A percentile compares a stretch with the other conserved stretches of the same genome.
These are phyloP conservation scores for Luidia sarsii DNA, from an alignment of 53 echinoderm and acorn worm species.

Conservation along the genomic window DNA sequence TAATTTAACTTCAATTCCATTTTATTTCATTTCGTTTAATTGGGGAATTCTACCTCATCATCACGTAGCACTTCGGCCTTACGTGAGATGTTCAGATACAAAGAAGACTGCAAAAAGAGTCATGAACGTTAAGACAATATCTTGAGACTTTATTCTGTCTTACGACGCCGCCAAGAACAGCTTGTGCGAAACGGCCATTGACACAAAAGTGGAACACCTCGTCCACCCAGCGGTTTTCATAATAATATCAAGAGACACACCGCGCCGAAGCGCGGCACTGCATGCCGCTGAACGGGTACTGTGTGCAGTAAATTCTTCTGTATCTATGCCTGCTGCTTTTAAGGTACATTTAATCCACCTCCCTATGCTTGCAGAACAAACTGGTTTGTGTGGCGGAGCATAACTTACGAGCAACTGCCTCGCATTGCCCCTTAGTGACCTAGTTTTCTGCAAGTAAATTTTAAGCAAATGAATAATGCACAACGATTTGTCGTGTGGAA, in stretches of 20 bases:
- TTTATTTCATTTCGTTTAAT: neutral
- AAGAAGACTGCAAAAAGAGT: neutral
- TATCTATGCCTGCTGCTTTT: neutral
- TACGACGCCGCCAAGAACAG: no score
- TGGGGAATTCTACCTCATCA: constrained; percentile 1
- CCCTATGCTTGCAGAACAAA: no score
- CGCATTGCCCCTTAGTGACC: no score
- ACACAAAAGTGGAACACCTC: constrained; percentile 12
- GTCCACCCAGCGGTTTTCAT: constrained; percentile 23
- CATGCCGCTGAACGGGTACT: constrained; percentile 4
- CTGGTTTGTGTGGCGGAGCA: no score
- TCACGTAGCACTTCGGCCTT: constrained; percentile 9
- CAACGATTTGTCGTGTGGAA: no score
- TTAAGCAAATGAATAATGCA: no score
- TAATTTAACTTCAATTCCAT: constrained; percentile 1
- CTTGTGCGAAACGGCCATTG: no score
- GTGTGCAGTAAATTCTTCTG: constrained; percentile 14
- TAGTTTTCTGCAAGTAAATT: no score
- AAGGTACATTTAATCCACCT: no score
- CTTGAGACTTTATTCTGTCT: no score
- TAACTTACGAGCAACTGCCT: no score
- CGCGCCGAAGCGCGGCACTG: constrained; percentile 2
- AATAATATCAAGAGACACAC: neutral
- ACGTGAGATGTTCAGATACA: constrained; percentile 5
- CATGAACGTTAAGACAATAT: no score